Evolutionary conservation across 2,113 vertebrate species (phyloP), one percentile per base, ranked within the genome.

Genomic region (Bufo gargarizans): DNA sequence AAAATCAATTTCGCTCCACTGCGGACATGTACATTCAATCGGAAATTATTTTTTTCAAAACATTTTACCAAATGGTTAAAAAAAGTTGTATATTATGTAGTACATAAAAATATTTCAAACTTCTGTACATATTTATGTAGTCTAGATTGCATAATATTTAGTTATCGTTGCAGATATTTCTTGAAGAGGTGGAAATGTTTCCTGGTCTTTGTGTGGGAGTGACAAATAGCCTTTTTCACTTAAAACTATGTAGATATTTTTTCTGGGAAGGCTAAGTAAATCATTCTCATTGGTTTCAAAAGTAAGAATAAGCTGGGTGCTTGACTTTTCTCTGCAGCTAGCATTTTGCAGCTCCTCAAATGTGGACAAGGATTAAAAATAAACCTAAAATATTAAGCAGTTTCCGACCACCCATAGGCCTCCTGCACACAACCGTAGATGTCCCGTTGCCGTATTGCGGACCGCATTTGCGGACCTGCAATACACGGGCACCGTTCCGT

Each of bases 181-280:
- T 55, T 58, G 53, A 81, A 58, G 72, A 76, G 72, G 72, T 50
- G 72, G 72, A 76, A 76, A 76, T 76, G 47, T 50, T 76, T 76
- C 47, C 72, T 20, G 19, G 2, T 49, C 72, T 50, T 50, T 16
- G 11, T 4, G 72, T 74, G 43, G 71, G 71, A 74, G 71, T 76
- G 72, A 76, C 19, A 76, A 76, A 76, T 76, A 20, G 72, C 17
- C 16, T 17, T 49, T 50, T 33, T 50, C 9, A 16, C 17, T 47
- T 50, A 16, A 76, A 76, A 76, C 17, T 50, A 49, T 76, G 72
- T 76, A 19, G 17, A 76, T 50, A 9, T 76, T 76, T 76, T 76
- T 8, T 49, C 16, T 14, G 17, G 19, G 6, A 6, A 16, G 33
- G 69, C 69, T 47, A 19, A 74, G 43, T 74, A 74, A 76, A 76